Evolutionary conservation across 2,797 vertebrate genomes (phyloP).

Genomic region (Argyrosomus regius): DNA sequence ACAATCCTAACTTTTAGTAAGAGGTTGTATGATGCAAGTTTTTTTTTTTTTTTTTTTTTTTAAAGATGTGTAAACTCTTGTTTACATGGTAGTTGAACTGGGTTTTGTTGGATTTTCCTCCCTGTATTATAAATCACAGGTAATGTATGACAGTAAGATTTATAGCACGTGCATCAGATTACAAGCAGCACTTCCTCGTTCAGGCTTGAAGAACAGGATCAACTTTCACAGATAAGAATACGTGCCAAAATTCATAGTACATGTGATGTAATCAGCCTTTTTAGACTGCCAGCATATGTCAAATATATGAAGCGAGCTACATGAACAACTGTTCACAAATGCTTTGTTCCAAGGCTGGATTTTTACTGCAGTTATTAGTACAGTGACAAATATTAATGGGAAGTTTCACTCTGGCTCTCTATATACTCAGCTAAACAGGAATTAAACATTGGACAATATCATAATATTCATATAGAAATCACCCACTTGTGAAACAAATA

Average conservation of each 20-base stretch:
- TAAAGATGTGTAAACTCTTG: neutral
- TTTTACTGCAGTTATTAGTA: too few species aligned
- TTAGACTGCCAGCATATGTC: neutral
- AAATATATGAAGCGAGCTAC: too few species aligned
- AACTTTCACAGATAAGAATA: neutral
- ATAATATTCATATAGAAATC: neutral
- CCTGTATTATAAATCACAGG: neutral
- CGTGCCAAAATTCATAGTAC: neutral
- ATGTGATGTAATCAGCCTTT: conserved; percentile 4
- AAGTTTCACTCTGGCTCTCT: too few species aligned
- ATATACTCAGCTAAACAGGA: neutral
- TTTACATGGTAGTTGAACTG: neutral
- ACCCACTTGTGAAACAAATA: neutral
- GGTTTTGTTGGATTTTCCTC: neutral
- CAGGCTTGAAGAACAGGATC: conserved; percentile 20
- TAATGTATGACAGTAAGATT: neutral
- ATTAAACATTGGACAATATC: neutral
- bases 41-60: neutral
- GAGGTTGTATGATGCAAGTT: neutral
- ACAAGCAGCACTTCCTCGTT: neutral
- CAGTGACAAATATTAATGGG: too few species aligned
- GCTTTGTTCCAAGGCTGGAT: too few species aligned
- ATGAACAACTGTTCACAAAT: too few species aligned
- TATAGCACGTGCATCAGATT: neutral
- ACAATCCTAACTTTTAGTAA: neutral